Base-by-base conservation (phyloP, 2,113 vertebrate species). In the Pygoscelis adeliae region DNA sequence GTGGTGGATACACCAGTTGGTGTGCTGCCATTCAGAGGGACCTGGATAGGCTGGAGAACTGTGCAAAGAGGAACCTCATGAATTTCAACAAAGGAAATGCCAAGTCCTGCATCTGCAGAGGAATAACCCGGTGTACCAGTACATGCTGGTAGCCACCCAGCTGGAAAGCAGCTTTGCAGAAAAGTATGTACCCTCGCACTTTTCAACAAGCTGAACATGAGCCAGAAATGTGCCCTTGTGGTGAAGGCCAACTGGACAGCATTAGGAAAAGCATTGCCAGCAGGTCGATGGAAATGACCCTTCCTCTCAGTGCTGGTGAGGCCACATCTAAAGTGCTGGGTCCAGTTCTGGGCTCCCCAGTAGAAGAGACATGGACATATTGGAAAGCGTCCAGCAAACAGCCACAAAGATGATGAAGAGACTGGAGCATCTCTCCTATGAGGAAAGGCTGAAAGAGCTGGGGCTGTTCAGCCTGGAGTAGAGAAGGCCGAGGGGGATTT, bases 361-460 rank as follows among this genome's bases (percentile, higher is more conserved):
- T 52, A 17, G 18, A 44, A 29, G 25, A 61, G 27, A 52, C 6
- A 21, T 3, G 59, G 13, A 53, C 13, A 13, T 56, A 19, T 18
- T 46, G 32, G n/a, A 44, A 59, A 70, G 10, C 5, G 21, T 61
- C 61, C 40, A 73, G 79, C 0, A 0, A 81, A n/a, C 7, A 36
- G n/a, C 30, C 36, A 86, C 29, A 76, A 84, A 58, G 58, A 15
- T 21, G 36, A 15, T 53, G 46, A 73, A 47, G 22, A 58, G 20
- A 65, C 6, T 63, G 32, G 15, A 61, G 16, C 22, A 56, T 21
- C 40, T 70, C 49, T 76, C 7, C 19, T 63, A 5, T 5, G 6
- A 47, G 23, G 23, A 59, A 50, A 83, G 23, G 23, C 34, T 78
- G 71, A 42, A 42, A 61, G 19, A 36, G 6, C 40, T 55, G 26